Evolutionary conservation across 2,113 vertebrate genomes (phyloP).

Genomic region (Hippoglossus stenolepis): DNA sequence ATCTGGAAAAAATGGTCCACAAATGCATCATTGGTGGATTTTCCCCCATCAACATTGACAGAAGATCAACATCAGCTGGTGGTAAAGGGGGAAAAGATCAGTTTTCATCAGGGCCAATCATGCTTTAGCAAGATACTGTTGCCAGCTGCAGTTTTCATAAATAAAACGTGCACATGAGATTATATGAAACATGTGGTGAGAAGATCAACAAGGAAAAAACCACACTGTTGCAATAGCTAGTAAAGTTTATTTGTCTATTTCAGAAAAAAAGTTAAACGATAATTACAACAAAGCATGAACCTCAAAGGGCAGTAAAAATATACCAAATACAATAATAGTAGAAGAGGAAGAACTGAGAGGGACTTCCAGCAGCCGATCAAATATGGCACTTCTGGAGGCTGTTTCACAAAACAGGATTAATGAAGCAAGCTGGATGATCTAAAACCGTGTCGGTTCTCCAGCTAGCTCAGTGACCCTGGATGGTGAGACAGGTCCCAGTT

Average conservation of each 20-base stretch:
- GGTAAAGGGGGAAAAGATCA: too few relatives aligned
- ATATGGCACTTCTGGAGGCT: constrained; percentile 57
- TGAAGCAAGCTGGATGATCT: neutral
- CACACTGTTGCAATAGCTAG: constrained; percentile 54
- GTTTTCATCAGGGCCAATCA: too few relatives aligned
- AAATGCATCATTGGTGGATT: too few relatives aligned
- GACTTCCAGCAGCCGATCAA: constrained; percentile 70
- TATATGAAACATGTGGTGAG: neutral
- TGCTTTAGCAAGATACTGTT: too few relatives aligned
- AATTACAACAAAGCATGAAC: constrained; percentile 74
- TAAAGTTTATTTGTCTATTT: constrained; percentile 74
- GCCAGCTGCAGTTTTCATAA: too few relatives aligned
- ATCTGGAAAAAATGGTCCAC: too few relatives aligned
- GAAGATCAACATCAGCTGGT: too few relatives aligned
- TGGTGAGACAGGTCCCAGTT: constrained; percentile 40
- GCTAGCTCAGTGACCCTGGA: constrained; percentile 2
- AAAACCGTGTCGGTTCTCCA: neutral
- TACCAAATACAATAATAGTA: constrained; percentile 70
- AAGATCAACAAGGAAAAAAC: neutral
- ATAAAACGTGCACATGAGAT: too few relatives aligned
- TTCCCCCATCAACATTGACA: too few relatives aligned
- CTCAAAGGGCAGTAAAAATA: constrained; percentile 72
- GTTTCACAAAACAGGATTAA: constrained; percentile 43
- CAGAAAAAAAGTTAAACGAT: constrained; percentile 71
- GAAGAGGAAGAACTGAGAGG: constrained; percentile 76